Evolutionary conservation across 2,797 vertebrate species (phyloP), one percentile per base, ranked within the genome.

Genomic region (Moxostoma hubbsi): DNA sequence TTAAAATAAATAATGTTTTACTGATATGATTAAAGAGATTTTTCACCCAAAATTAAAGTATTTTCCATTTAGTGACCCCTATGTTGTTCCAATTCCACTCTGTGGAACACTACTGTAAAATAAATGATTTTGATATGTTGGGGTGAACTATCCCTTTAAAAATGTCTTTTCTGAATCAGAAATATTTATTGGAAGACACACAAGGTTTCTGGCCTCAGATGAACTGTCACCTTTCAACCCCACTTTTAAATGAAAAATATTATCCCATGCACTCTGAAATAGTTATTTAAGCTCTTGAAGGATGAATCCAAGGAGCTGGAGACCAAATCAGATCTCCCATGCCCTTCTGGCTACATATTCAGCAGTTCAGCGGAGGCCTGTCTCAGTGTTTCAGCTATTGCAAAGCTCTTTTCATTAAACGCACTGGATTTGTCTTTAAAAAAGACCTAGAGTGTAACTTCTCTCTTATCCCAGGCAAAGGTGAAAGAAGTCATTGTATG

Each of bases 401-500:
- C 71, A 78, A 74, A 82, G 75, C 75, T 78, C 65, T 78, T 79
- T 75, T 79, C 77, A 75, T 82, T 51, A 58, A 24, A 36, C 72
- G 50, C 61, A 55, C 53, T 75, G 54, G 72, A 75, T 59, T 79
- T 54, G 47, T 49, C 67, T 64, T 65, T 6, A 72, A 65, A 79
- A 58, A 72, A 73, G 51, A 79, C 51, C 53, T 15, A 13, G 54
- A 61, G 62, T 59, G 5, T 59, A 70, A 79, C 67, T 75, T 79
- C 68, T 72, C 72, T 76, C 72, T 75, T 43, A 65, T 80, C 69
- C 69, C 82, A 85, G 80, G 77, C 83, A 73, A 86, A 72, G 80
- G 82, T 85, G 83, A 89, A 89, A 92, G 90, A 93, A 90, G 84
- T 88, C 89, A 84, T 86, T 88, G 86, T 87, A 90, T 92, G 91